Conservation (phyloP, 2,888 invertebrate species). For the Conistra vaccinii region DNA sequence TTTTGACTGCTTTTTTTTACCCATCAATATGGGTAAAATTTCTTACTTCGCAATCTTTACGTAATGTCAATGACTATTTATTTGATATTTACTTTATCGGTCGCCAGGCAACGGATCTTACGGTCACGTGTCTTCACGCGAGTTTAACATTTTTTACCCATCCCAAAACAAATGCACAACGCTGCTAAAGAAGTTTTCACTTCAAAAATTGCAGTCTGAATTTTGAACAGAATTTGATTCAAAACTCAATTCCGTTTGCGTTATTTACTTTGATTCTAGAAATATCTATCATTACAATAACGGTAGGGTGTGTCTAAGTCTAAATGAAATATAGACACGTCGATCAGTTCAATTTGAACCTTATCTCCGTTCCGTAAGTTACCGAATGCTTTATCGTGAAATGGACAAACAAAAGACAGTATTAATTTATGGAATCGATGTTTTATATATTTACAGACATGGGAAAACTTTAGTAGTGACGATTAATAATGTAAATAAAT, state of each 20-base stretch:
- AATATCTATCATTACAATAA: constrained; percentile 4
- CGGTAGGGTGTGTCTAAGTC: background rate
- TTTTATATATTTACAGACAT: constrained; percentile 25
- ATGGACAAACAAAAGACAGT: constrained; percentile 12
- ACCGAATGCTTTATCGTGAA: constrained; percentile 7
- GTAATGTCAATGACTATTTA: too few relatives aligned
- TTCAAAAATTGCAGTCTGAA: background rate
- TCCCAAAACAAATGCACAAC: too few relatives aligned
- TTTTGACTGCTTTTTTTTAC: too few relatives aligned
- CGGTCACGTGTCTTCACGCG: too few relatives aligned
- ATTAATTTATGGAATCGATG: background rate
- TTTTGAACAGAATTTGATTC: background rate
- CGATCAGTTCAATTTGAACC: constrained; percentile 17
- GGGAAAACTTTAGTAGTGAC: constrained; percentile 12
- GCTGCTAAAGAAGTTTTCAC: too few relatives aligned
- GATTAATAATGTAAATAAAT: constrained; percentile 24
- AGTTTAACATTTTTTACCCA: too few relatives aligned
- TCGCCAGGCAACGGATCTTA: too few relatives aligned
- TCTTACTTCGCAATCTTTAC: too few relatives aligned
- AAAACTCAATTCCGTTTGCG: background rate
- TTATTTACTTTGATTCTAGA: constrained; percentile 1
- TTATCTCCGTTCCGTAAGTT: background rate
- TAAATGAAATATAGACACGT: constrained; percentile 15
- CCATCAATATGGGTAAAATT: too few relatives aligned
- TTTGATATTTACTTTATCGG: too few relatives aligned